Evolutionary conservation across 2,797 vertebrate species (phyloP).

Genomic region (Arctocebus calabarensis): DNA sequence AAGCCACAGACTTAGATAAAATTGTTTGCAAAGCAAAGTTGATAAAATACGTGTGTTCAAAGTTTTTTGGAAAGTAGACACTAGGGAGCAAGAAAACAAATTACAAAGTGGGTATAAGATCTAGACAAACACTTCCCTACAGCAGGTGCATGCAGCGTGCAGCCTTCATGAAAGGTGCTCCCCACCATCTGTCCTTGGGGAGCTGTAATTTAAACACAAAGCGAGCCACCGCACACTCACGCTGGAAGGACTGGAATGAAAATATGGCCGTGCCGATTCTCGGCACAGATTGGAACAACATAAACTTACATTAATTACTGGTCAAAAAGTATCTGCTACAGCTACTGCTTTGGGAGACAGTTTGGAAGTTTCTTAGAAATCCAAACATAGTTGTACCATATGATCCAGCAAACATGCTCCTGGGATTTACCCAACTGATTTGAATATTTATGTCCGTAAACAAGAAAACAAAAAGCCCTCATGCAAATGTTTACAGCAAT

Average conservation of each 20-base stretch:
- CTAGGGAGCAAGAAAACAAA: neutral
- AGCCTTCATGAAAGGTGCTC: neutral
- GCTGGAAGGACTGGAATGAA: neutral
- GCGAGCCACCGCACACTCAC: accelerated
- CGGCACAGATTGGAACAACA: neutral
- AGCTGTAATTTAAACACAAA: neutral
- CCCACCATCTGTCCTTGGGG: no score
- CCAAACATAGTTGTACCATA: neutral
- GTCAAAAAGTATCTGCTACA: accelerated
- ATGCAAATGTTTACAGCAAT: neutral
- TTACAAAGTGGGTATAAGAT: neutral
- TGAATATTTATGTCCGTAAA: neutral
- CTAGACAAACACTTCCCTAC: neutral
- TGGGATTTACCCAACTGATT: no score
- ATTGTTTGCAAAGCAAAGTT: neutral
- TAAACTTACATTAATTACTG: accelerated
- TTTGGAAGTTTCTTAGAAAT: neutral
- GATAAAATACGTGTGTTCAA: neutral
- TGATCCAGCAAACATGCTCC: neutral
- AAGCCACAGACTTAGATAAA: neutral
- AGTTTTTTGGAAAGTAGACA: neutral
- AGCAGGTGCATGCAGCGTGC: no score
- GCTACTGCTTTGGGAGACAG: neutral
- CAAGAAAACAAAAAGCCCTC: neutral
- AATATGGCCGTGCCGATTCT: accelerated